Evolutionary conservation across 64 coral and sea anemone species (phyloP), one percentile per base, ranked within the genome.

Genomic region (Stichodactyla mertensii): DNA sequence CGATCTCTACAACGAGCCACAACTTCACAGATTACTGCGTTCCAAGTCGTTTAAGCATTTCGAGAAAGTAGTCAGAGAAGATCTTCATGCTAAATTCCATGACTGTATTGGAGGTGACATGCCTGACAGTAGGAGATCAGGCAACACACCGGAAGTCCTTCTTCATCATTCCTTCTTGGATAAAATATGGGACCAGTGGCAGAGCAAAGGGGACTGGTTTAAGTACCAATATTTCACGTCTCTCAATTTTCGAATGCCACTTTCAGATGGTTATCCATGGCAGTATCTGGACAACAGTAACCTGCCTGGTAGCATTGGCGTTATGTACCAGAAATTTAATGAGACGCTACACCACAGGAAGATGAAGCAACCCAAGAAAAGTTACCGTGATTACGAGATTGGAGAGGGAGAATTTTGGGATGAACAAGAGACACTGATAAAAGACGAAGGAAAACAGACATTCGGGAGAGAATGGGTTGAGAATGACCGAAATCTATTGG

Each of bases 101-200:
- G 89, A 95, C 77, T 91, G 82, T 19, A 89, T 95, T 6, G 86
- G 86, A 28, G 86, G 83, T 5, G 57, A 78, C 22, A 95, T 95
- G 93, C 59, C 80, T 58, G 62, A 36, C 83, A 80, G 78, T 55
- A 1, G 16, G 15, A 86, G 52, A 27, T 14, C 93, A 1, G 88
- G 89, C 11, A 71, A 70, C 24, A 85, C 89, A 55, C 93, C 93
- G 0, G 93, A 95, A 77, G 84, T 92, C 45, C 83, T 86, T 80
- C 83, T 95, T 19, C 93, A 92, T 24, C 93, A 95, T 53, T 61
- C 80, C 6, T 95, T 95, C 20, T 26, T 95, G 52, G 89, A 95
- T 64, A 95, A 92, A 52, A 64, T 95, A 52, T 95, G 93, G 93
- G 52, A 85, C 83, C 36, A 81, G 23, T 95, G 89, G 89, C 89